Evolutionary conservation across 2,113 vertebrate species (phyloP).

Genomic region (Dasyornis broadbenti): DNA sequence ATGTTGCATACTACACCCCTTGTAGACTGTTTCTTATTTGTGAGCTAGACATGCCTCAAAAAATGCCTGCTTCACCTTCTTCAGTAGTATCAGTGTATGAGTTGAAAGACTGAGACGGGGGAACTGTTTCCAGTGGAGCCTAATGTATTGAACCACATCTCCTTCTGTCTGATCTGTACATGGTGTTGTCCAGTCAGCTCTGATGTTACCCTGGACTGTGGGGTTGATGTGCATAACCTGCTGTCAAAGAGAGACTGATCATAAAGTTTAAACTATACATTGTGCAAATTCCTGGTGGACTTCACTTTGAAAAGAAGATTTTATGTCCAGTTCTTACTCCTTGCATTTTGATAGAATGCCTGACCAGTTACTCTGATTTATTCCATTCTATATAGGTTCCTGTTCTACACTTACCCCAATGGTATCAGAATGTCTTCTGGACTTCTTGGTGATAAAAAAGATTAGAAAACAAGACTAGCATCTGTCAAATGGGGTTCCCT

Average conservation of each 20-base stretch:
- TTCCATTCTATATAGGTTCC: constrained; percentile 5
- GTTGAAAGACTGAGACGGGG: neutral
- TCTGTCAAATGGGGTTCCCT: constrained; percentile 53
- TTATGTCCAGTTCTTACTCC: neutral
- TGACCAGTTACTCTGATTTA: neutral
- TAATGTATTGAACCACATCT: neutral
- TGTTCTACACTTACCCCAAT: neutral
- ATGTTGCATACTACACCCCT: neutral
- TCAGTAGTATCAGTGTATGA: neutral
- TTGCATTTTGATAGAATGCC: neutral
- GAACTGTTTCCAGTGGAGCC: neutral
- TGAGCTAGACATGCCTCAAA: neutral
- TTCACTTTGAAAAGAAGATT: neutral
- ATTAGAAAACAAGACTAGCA: neutral
- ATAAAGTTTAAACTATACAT: neutral
- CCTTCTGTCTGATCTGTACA: neutral
- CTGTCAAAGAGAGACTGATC: neutral
- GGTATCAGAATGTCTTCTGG: constrained; percentile 17
- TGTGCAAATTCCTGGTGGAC: neutral
- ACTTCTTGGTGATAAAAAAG: neutral
- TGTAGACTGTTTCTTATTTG: neutral
- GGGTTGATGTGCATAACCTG: neutral
- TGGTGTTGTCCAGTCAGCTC: neutral
- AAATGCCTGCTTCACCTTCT: neutral
- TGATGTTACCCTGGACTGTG: neutral